A percentile compares a stretch with the other conserved stretches of the same genome.
Conservation (phyloP, 2,113 vertebrate genomes). For the Caretta caretta region DNA sequence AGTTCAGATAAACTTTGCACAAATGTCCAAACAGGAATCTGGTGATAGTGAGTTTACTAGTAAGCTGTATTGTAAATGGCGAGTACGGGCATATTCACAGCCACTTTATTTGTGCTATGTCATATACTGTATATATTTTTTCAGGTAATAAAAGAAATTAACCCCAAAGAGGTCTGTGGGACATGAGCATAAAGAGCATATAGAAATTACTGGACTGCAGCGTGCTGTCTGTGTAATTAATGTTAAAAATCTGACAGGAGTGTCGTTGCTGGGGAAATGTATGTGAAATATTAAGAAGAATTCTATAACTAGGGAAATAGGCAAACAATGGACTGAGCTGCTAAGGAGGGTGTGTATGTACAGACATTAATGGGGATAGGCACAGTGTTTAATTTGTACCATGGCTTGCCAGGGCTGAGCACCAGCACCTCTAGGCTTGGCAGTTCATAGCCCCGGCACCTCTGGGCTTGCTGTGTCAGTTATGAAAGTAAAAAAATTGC, state of each 20-base stretch:
- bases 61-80: accelerated
- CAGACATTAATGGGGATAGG: too few relatives aligned
- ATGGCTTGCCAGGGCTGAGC: too few relatives aligned
- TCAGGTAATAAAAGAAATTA: not conserved
- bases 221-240: slow-evolving; percentile 1
- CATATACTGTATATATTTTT: not conserved
- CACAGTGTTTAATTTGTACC: too few relatives aligned
- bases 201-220: slow-evolving; percentile 39
- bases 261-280: not conserved
- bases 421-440: too few relatives aligned
- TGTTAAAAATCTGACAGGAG: slow-evolving; percentile 23
- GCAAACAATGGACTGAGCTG: accelerated
- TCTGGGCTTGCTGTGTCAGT: too few relatives aligned
- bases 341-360: not conserved
- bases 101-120: not conserved
- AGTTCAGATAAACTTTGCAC: not conserved
- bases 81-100: not conserved
- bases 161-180: not conserved
- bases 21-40: slow-evolving; percentile 14
- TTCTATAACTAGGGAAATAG: not conserved
- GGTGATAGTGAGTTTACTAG: accelerated
- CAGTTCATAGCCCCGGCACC: too few relatives aligned
- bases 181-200: not conserved
- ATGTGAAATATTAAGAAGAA: not conserved
- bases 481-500: too few relatives aligned